Base-by-base conservation (phyloP, 2,113 vertebrate species). In the Maccullochella peelii region DNA sequence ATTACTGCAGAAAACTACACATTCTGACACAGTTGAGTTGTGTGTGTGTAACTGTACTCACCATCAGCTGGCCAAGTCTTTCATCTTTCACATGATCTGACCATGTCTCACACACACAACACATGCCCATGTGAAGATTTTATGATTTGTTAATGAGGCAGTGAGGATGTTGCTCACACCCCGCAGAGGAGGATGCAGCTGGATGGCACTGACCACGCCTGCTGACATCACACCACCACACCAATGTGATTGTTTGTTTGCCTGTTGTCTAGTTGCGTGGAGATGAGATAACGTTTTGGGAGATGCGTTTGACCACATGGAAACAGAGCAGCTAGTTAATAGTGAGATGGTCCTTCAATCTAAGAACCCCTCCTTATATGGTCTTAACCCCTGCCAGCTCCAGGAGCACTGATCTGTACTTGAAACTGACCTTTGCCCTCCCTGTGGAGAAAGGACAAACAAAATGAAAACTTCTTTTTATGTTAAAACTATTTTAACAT, bases 111-210 rank as follows among this genome's bases (percentile, higher is more conserved):
- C 71, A 21, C 42, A 69, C 73, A 78, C 62, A 73, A 27, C 67
- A 63, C 66, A 66, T 12, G 47, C 54, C 66, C 87, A 62, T 9
- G 73, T 83, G 88, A 68, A 40, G 62, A 65, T 90, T 91, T 93
- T 88, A 91, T 85, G 86, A 91, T 79, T 85, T 77, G 83, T 81
- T 93, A 85, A 90, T 80, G 79, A 91, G 86, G 80, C 85, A 25
- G 58, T 0, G 68, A 86, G 86, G 90, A 91, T 82, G 87, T 89
- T 87, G 80, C 85, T 90, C 88, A 85, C 83, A 67, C 80, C 84
- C 21, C 0, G 2, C 44, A 4, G 59, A 76, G 54, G 52, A 86
- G 65, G 88, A 83, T 80, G 78, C 93, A 92, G 88, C 90, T 94
- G 93, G 86, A 88, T 42, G 27, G 8, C 21, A 5, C 66, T 76